A percentile compares a stretch with the other conserved stretches of the same genome.
Conservation (phyloP, 2,113 vertebrate species). For the Heloderma charlesbogerti region DNA sequence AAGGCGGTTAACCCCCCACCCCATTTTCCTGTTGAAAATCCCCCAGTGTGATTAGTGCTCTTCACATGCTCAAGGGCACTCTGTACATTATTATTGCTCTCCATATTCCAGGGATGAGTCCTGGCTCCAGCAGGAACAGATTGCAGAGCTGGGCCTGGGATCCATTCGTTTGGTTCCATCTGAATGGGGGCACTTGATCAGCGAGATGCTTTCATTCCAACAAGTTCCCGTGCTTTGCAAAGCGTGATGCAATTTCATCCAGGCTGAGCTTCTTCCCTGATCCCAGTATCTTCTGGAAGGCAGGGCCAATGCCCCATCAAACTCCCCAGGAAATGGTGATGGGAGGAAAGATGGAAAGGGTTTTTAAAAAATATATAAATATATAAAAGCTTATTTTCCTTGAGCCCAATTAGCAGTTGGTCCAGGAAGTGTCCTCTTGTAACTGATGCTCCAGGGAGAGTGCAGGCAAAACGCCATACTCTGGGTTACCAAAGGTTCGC, state of each 20-base stretch:
- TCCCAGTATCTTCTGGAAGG: not conserved
- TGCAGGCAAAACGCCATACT: not conserved
- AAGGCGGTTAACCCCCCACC: no score
- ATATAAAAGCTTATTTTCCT: not conserved
- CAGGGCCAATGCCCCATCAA: not conserved
- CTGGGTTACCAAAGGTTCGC: not conserved
- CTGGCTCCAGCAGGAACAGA: not conserved
- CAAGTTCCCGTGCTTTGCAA: not conserved
- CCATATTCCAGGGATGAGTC: not conserved
- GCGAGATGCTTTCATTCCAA: not conserved
- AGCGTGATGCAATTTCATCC: not conserved
- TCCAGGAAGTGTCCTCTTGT: not conserved
- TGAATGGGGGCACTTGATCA: not conserved
- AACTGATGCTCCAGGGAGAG: not conserved
- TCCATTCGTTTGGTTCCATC: not conserved
- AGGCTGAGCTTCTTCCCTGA: not conserved
- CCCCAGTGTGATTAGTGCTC: no score
- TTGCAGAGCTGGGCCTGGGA: not conserved
- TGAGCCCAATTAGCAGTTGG: not conserved
- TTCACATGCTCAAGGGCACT: not conserved
- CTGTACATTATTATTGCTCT: not conserved
- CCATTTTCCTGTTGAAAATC: no score
- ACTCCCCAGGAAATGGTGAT: not conserved
- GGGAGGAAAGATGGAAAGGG: not conserved
- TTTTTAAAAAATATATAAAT: no score